phyloP scores from a whole-genome alignment of 2,888 invertebrate species.

The Cheilosia impressa region DNA sequence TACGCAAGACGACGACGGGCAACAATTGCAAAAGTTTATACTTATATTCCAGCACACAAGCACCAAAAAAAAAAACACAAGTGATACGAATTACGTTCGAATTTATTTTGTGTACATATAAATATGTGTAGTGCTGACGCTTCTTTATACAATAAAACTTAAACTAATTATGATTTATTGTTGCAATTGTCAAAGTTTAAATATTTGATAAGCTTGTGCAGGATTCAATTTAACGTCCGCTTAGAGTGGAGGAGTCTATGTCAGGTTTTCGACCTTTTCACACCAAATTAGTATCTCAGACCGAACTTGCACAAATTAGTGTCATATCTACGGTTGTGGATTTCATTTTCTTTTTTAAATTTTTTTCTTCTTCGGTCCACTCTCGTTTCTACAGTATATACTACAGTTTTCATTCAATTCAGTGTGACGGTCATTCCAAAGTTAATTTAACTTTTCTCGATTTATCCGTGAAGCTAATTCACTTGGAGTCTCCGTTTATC shows the following conservation, averaged over 20 bases:
- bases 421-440: slow-evolving; percentile 73
- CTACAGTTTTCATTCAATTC: slow-evolving; percentile 58
- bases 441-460: slow-evolving; percentile 70
- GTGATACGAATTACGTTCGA: slow-evolving; percentile 33
- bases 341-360: neutral
- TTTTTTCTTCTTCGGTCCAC: neutral
- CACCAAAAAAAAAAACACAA: neutral
- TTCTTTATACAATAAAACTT: slow-evolving; percentile 42
- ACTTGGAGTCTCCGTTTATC: slow-evolving; percentile 18
- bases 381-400: slow-evolving; percentile 1
- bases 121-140: too few species aligned
- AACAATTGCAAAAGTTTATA: slow-evolving; percentile 47
- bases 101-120: slow-evolving; percentile 39
- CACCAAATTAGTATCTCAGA: slow-evolving; percentile 55
- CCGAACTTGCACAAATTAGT: slow-evolving; percentile 51
- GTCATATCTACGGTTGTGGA: neutral
- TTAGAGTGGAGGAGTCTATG: slow-evolving; percentile 30
- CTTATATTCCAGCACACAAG: neutral
- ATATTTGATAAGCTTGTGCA: slow-evolving; percentile 67
- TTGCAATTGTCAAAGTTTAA: slow-evolving; percentile 72
- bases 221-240: slow-evolving; percentile 57
- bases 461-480: slow-evolving; percentile 63
- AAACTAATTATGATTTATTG: slow-evolving; percentile 74
- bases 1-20: neutral
- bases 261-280: slow-evolving; percentile 71